Evolutionary conservation across 2,888 invertebrate species (phyloP).

Genomic region (Rotaria magnacalcarata): DNA sequence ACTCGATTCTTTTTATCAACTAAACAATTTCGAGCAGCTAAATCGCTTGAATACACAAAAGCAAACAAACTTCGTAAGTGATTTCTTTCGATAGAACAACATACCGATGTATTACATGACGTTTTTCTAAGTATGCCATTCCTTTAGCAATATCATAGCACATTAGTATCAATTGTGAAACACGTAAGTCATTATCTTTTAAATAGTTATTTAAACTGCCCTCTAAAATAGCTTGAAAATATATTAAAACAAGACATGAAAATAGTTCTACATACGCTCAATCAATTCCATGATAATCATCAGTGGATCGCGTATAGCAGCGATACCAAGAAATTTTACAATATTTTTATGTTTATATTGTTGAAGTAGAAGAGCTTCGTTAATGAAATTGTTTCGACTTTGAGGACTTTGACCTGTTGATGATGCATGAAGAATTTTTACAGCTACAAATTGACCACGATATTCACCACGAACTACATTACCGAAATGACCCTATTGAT

Average conservation of each 20-base stretch:
- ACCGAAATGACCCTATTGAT: constrained; percentile 82
- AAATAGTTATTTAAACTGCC: constrained; percentile 84
- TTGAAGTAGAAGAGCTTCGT: constrained; percentile 69
- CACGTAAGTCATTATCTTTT: constrained; percentile 68
- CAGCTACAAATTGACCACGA: constrained; percentile 62
- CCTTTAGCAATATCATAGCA: constrained; percentile 87
- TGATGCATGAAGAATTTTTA: background rate
- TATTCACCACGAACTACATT: constrained; percentile 87
- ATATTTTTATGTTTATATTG: constrained; percentile 95
- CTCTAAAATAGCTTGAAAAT: constrained; percentile 62
- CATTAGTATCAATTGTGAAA: constrained; percentile 66
- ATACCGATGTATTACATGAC: constrained; percentile 81
- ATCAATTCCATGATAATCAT: constrained; percentile 99
- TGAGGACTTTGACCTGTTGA: background rate
- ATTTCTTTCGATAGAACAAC: too few relatives aligned
- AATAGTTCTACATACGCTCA: constrained; percentile 64
- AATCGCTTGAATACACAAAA: constrained; percentile 55
- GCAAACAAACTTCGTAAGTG: too few relatives aligned
- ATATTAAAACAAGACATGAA: background rate
- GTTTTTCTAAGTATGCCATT: constrained; percentile 88
- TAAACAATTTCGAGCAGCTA: constrained; percentile 61
- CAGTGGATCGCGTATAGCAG: constrained; percentile 93
- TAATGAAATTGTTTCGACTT: background rate
- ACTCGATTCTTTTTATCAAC: constrained; percentile 59
- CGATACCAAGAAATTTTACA: constrained; percentile 89